Evolutionary conservation across 2,113 vertebrate species (phyloP), one percentile per base, ranked within the genome.

Genomic region (Lanius collurio): DNA sequence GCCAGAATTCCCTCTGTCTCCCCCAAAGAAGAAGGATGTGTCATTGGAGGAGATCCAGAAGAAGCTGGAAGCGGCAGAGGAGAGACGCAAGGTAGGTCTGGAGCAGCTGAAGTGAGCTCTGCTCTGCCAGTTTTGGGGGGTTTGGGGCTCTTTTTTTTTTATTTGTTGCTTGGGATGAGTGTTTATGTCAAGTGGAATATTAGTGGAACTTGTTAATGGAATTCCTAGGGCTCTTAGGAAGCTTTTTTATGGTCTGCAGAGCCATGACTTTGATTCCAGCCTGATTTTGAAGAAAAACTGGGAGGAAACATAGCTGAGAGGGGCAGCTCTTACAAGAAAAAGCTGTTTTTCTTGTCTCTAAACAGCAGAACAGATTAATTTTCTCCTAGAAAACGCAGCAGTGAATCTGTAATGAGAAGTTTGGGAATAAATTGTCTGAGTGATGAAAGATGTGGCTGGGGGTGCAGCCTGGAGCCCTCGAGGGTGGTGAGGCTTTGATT

Each of bases 31-130:
- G 97, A 99, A 98, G 97, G 99, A 98, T 96, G 98, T 98, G 60
- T 99, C 99, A 0, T 92, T 99, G 97, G 99, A 99, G 89, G 99
- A 99, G 97, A 99, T 99, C 68, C 99, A 99, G 97, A 99, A 97
- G 96, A 99, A 99, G 94, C 70, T 99, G 97, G 99, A 99, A 83
- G 99, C 99, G 15, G 99, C 99, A 77, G 99, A 99, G 86, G 99
- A 99, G 96, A 99, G 99, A 94, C 99, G 99, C 78, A 99, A 99
- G 98, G 99, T 99, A 98, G 96, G 70, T 7, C 15, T 37, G 65
- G 28, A 56, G 13, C 18, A 7, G 50, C 15, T n/a, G 20, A 12
- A 53, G 60, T 23, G 44, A 82, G 77, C 74, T 68, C 79, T 80
- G 67, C 83, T 73, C 35, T 14, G 1, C n/a, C 26, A 7, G 0